Conservation (phyloP, 2,113 vertebrate species). For the Apaloderma vittatum region DNA sequence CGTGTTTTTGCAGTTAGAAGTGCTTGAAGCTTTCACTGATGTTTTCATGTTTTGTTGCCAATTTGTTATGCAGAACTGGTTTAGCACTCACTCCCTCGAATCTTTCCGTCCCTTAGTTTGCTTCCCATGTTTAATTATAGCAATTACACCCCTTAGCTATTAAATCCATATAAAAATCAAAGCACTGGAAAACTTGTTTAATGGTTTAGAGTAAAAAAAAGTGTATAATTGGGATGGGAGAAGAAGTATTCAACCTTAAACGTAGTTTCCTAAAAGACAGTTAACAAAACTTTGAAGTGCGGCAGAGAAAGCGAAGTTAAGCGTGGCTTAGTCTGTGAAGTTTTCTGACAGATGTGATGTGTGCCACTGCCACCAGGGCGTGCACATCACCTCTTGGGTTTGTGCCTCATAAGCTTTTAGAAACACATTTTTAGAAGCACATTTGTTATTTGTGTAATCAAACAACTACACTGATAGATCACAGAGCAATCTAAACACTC, state of each 20-base stretch:
- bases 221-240: not conserved
- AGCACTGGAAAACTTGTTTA: constrained; percentile 23
- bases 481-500: not conserved
- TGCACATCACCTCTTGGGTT: not conserved
- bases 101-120: not conserved
- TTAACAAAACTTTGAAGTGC: constrained; percentile 43
- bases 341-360: not conserved
- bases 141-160: constrained; percentile 1
- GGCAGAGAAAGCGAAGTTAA: constrained; percentile 52
- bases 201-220: constrained; percentile 7
- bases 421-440: not conserved
- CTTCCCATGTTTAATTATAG: not conserved
- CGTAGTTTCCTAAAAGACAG: not conserved
- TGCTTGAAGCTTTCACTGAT: not conserved
- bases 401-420: not conserved
- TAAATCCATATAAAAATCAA: constrained; percentile 42
- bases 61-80: not conserved
- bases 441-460: constrained; percentile 1
- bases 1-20: not conserved
- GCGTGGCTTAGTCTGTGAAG: not conserved
- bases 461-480: not conserved
- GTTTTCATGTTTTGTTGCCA: not conserved
- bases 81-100: not conserved
- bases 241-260: not conserved
- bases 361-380: not conserved